phyloP scores from a whole-genome alignment of 2,888 invertebrate species.

The Margaritifera margaritifera region DNA sequence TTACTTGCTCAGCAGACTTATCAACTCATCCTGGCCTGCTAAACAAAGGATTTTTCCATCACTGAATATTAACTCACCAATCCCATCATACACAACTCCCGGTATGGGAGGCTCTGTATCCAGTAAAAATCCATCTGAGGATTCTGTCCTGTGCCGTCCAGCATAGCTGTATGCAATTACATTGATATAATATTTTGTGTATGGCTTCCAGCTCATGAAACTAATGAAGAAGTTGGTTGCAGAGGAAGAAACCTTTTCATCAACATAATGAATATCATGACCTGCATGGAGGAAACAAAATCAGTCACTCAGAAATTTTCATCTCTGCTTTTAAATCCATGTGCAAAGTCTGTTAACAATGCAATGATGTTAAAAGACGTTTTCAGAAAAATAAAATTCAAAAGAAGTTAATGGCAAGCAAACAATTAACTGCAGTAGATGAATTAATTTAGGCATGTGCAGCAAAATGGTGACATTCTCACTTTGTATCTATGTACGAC shows the following conservation, averaged over 20 bases:
- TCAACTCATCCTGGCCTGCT: too few relatives aligned
- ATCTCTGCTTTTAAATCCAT: too few relatives aligned
- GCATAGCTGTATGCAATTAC: constrained; percentile 16
- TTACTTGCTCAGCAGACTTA: too few relatives aligned
- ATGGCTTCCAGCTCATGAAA: constrained; percentile 2
- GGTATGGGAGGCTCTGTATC: constrained; percentile 8
- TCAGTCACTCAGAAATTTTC: not conserved
- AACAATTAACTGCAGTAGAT: too few relatives aligned
- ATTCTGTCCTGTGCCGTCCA: constrained; percentile 14
- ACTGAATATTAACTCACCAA: constrained; percentile 9
- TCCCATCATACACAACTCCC: constrained; percentile 19
- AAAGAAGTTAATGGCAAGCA: too few relatives aligned
- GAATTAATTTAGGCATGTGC: too few relatives aligned
- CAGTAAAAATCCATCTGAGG: constrained; percentile 19
- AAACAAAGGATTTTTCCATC: too few relatives aligned
- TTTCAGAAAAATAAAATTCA: too few relatives aligned
- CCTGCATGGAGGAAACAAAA: constrained; percentile 9
- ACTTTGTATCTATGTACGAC: too few relatives aligned
- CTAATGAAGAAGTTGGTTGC: not conserved
- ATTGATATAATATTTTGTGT: constrained; percentile 17
- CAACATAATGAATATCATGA: constrained; percentile 8
- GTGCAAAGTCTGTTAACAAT: too few relatives aligned
- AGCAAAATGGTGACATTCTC: too few relatives aligned
- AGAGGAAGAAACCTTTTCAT: constrained; percentile 1
- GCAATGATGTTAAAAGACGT: too few relatives aligned